Conservation (phyloP, 2,797 vertebrate species). For the Liparis tanakae region DNA sequence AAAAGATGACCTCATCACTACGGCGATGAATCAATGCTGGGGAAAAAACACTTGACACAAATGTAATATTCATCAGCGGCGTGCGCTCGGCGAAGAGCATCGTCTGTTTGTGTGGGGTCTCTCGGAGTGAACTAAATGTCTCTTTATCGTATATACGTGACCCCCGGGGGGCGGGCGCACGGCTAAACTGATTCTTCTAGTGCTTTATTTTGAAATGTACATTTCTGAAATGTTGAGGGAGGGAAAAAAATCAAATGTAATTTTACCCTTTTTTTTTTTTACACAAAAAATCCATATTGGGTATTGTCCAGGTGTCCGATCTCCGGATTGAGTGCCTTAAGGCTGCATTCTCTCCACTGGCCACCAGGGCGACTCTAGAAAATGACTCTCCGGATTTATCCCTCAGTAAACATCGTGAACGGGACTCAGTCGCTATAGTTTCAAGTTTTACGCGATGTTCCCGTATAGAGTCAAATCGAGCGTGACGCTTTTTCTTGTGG, state of each 20-base stretch:
- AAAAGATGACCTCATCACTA: conserved; percentile 51
- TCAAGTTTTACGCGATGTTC: no score
- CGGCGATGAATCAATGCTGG: conserved; percentile 43
- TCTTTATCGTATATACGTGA: not conserved
- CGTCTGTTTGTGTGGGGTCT: conserved; percentile 11
- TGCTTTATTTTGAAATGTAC: not conserved
- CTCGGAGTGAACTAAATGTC: not conserved
- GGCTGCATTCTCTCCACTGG: not conserved
- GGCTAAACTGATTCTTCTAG: not conserved
- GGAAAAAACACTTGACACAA: conserved; percentile 23
- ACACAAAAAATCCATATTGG: conserved; percentile 18
- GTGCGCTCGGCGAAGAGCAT: not conserved
- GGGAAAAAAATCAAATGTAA: no score
- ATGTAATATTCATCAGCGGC: conserved; percentile 40
- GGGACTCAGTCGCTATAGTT: no score
- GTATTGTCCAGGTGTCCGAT: not conserved
- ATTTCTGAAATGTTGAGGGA: not conserved
- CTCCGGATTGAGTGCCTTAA: no score
- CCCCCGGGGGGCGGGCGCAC: no score
- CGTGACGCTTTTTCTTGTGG: no score
- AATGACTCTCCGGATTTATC: not conserved
- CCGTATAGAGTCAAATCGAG: no score
- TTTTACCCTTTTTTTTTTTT: conserved; percentile 11
- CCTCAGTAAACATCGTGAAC: not conserved
- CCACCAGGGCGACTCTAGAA: not conserved